phyloP scores from a whole-genome alignment of 2,113 vertebrate genomes.

The Clarias gariepinus region DNA sequence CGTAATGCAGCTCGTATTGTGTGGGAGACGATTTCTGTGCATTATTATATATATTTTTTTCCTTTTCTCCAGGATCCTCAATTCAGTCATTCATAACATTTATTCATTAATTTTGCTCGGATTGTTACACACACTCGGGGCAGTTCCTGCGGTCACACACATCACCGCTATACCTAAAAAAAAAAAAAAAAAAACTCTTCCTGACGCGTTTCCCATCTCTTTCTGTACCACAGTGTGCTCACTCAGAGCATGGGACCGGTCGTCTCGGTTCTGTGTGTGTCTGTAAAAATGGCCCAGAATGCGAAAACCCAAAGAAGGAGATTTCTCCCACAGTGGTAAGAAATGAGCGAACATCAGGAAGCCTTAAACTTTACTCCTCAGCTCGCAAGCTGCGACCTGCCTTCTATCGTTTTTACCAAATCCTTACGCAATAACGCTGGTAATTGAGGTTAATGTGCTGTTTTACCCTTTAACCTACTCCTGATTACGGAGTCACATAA shows the following conservation, averaged over 20 bases:
- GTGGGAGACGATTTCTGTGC: constrained; percentile 11
- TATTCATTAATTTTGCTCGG: constrained; percentile 5
- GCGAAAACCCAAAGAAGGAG: constrained; percentile 61
- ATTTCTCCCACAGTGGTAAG: constrained; percentile 59
- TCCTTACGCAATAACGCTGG: constrained; percentile 5
- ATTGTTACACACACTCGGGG: neutral
- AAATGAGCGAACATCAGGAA: too few relatives aligned
- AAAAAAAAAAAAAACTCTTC: neutral
- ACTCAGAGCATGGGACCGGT: constrained; percentile 55
- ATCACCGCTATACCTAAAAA: constrained; percentile 9
- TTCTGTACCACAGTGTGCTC: constrained; percentile 40
- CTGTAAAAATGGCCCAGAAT: constrained; percentile 62
- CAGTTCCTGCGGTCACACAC: constrained; percentile 5
- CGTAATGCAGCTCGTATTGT: constrained; percentile 14
- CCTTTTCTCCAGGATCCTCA: neutral
- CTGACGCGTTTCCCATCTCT: constrained; percentile 29
- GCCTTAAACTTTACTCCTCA: neutral
- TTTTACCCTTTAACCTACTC: constrained; percentile 4
- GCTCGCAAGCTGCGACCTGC: neutral
- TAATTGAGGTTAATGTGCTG: neutral
- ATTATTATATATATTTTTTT: neutral
- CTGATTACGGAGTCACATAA: neutral
- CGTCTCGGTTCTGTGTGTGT: constrained; percentile 59
- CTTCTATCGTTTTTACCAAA: neutral
- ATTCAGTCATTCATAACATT: constrained; percentile 1